These are phyloP conservation scores for Ornithoptera alexandrae DNA, from an alignment of 2,888 invertebrate species.

Conservation along the genomic window DNA sequence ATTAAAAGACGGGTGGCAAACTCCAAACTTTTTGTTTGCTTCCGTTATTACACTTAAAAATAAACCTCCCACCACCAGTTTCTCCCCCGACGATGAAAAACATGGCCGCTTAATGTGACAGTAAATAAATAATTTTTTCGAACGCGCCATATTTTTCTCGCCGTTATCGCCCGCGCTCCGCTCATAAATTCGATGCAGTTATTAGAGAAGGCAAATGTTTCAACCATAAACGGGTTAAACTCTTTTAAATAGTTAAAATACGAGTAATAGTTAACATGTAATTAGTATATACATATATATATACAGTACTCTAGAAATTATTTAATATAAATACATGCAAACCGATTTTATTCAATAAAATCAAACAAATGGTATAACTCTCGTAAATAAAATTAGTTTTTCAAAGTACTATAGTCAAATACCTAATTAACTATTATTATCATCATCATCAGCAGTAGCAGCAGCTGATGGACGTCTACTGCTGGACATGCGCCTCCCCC, in stretches of 20 bases:
- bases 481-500: too few species aligned
- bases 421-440: too few species aligned
- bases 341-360: too few species aligned
- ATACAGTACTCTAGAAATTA: too few species aligned
- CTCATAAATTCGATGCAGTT: slow-evolving; percentile 27
- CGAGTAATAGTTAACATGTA: too few species aligned
- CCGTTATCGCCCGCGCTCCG: slow-evolving; percentile 25
- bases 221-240: slow-evolving; percentile 5
- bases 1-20: background rate
- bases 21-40: slow-evolving; percentile 8
- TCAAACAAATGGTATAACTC: too few species aligned
- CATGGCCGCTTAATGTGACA: slow-evolving; percentile 25
- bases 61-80: slow-evolving; percentile 5
- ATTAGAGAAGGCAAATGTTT: slow-evolving; percentile 23
- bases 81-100: slow-evolving; percentile 15
- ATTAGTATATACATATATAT: too few species aligned
- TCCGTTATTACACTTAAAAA: slow-evolving; percentile 6
- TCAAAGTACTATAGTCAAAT: too few species aligned
- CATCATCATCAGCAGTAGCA: too few species aligned
- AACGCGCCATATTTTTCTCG: slow-evolving; percentile 23
- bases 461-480: too few species aligned
- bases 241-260: background rate
- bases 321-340: too few species aligned
- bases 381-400: too few species aligned
- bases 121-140: slow-evolving; percentile 29